Evolutionary conservation across 2,113 vertebrate genomes (phyloP).

Genomic region (Callospermophilus lateralis): DNA sequence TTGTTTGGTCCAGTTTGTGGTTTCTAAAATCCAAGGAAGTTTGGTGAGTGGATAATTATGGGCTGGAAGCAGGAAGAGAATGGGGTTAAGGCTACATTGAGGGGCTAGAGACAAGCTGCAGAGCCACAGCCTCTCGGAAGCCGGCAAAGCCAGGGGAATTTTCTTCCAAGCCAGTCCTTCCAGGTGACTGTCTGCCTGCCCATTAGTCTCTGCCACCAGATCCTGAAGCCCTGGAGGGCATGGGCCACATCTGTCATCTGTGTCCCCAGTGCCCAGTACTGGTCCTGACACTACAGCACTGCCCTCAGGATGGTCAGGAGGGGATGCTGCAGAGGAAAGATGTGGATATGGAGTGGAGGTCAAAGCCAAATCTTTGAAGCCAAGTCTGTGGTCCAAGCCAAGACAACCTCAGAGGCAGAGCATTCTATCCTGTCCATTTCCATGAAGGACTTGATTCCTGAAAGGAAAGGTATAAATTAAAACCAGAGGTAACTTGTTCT

Average conservation of each 20-base stretch:
- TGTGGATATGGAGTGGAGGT: not conserved
- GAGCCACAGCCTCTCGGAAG: not conserved
- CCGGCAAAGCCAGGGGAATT: not conserved
- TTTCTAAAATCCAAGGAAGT: not conserved
- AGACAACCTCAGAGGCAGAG: not conserved
- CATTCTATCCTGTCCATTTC: not conserved
- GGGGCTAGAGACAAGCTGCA: not conserved
- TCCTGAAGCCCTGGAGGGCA: not conserved
- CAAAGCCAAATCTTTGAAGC: not conserved
- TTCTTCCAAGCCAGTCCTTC: not conserved
- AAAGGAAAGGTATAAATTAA: constrained; percentile 22
- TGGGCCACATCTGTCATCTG: not conserved
- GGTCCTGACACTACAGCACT: not conserved
- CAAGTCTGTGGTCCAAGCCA: not conserved
- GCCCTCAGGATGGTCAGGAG: rapidly evolving
- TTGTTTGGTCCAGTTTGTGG: not conserved
- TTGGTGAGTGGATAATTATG: not conserved
- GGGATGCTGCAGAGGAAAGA: not conserved
- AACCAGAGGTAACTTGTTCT: constrained; percentile 44
- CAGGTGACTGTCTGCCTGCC: not conserved
- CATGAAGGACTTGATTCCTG: not conserved
- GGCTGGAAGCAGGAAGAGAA: not conserved
- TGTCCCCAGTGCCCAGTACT: not conserved
- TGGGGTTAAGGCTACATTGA: too few species aligned
- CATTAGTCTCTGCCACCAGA: not conserved